Percentiles rank a stretch among this genome's conserved stretches.
phyloP scores from a whole-genome alignment of 2,797 vertebrate species.

The Anguilla megastoma region DNA sequence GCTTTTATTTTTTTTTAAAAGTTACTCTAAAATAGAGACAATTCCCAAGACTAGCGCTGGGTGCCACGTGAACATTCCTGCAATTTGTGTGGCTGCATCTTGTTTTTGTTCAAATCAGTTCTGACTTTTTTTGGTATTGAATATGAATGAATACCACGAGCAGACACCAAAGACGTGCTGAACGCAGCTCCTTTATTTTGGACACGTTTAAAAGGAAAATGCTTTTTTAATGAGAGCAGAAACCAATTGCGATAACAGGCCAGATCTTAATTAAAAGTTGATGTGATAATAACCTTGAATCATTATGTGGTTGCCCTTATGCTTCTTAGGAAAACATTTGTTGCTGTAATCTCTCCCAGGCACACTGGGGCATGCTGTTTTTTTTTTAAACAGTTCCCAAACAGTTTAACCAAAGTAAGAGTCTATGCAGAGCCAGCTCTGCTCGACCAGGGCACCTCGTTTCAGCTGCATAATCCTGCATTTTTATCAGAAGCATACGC shows the following conservation, averaged over 20 bases:
- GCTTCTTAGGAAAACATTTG: background rate
- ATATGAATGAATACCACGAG: conserved; percentile 1
- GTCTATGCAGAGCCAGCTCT: background rate
- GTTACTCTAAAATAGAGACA: background rate
- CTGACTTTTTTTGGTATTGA: background rate
- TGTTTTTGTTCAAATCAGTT: background rate
- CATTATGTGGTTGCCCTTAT: conserved; percentile 59
- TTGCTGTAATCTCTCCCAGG: conserved; percentile 8
- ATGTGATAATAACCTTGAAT: conserved; percentile 66
- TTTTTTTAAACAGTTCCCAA: background rate
- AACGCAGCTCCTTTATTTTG: background rate
- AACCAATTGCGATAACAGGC: conserved; percentile 51
- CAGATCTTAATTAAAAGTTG: conserved; percentile 57
- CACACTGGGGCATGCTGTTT: background rate
- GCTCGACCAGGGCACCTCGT: background rate
- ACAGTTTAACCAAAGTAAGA: background rate
- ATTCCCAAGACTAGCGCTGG: background rate
- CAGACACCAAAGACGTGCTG: background rate
- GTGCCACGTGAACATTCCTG: background rate
- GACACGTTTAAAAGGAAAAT: background rate
- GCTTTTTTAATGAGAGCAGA: conserved; percentile 36
- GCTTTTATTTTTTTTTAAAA: background rate
- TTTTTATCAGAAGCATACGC: background rate
- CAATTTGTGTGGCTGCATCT: background rate
- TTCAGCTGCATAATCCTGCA: background rate